Evolutionary conservation across 2,113 vertebrate species (phyloP).

Genomic region (Pomatorhinus ruficollis): DNA sequence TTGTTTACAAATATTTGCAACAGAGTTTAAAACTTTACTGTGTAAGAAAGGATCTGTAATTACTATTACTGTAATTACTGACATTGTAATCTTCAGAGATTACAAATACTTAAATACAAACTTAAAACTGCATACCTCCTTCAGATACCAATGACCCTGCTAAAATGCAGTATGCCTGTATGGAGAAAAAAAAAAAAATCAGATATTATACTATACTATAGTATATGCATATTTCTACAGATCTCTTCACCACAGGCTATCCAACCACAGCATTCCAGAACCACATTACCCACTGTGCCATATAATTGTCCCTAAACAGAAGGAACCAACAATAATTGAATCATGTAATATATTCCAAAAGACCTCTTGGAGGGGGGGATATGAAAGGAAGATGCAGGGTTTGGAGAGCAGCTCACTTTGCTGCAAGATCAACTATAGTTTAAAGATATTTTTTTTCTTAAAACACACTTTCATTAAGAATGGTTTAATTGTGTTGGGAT

Average conservation of each 20-base stretch:
- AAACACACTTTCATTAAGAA: neutral
- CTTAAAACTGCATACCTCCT: constrained; percentile 84
- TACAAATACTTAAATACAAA: neutral
- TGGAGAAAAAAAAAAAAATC: neutral
- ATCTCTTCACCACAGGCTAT: neutral
- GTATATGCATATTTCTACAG: neutral
- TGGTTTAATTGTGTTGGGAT: neutral
- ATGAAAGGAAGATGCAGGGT: neutral
- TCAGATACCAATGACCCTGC: constrained; percentile 96
- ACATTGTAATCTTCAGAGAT: neutral
- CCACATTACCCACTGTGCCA: neutral
- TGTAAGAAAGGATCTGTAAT: neutral
- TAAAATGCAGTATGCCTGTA: constrained; percentile 95
- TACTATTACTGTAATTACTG: neutral
- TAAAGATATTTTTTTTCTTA: neutral
- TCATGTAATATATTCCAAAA: neutral
- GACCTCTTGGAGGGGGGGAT: neutral
- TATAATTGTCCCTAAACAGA: neutral
- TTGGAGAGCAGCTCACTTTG: neutral
- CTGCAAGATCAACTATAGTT: neutral
- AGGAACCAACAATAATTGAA: neutral
- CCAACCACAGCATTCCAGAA: neutral
- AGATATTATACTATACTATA: neutral
- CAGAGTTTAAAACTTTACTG: neutral
- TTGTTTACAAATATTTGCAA: neutral